Conservation (phyloP, 2,797 vertebrate species). For the Stomatorhinus walkeri region DNA sequence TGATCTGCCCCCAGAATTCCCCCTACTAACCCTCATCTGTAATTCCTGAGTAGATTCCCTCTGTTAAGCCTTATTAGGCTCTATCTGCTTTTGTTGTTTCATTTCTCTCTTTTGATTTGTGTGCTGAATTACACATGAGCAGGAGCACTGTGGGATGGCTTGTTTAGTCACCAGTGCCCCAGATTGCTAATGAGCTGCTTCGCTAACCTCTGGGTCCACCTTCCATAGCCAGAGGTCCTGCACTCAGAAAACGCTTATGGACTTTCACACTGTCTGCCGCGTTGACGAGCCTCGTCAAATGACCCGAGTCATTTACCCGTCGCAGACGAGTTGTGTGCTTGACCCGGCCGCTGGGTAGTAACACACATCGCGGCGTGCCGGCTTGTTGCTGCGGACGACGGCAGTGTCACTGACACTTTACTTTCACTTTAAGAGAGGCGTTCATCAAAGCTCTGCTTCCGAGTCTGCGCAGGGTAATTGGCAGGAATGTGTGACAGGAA, state of each 20-base stretch:
- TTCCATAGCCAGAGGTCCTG: background rate
- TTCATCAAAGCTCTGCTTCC: background rate
- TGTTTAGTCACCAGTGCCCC: background rate
- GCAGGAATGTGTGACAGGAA: background rate
- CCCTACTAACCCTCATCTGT: background rate
- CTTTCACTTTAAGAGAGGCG: background rate
- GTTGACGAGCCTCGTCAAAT: background rate
- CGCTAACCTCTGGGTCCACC: background rate
- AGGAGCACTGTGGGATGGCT: background rate
- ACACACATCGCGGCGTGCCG: background rate
- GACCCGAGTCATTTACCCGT: background rate
- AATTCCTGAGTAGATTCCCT: background rate
- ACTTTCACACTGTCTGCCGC: background rate
- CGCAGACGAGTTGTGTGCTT: background rate
- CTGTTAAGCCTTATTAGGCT: background rate
- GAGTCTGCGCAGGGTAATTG: background rate
- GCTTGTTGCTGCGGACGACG: background rate
- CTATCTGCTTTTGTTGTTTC: background rate
- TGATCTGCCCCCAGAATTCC: background rate
- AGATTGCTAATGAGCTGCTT: conserved; percentile 13
- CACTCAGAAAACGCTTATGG: background rate
- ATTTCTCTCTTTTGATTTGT: conserved; percentile 3
- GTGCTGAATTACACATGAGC: background rate
- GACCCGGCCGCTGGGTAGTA: background rate
- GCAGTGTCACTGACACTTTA: background rate